These are phyloP conservation scores for Saguinus oedipus DNA, from an alignment of 2,797 vertebrate species.

Conservation along the genomic window DNA sequence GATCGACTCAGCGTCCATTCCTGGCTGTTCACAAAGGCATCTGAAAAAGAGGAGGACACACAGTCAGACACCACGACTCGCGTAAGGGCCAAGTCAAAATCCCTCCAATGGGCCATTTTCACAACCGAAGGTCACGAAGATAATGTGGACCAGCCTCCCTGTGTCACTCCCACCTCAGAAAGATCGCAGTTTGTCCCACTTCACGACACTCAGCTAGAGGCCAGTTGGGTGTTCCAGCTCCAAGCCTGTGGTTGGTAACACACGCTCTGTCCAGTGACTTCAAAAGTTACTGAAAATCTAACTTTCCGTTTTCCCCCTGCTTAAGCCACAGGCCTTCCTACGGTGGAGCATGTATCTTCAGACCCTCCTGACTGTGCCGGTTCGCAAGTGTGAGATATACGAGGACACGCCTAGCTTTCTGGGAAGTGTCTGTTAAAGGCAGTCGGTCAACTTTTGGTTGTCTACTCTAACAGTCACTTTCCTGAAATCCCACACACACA, in stretches of 20 bases:
- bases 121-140: accelerated
- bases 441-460: neutral
- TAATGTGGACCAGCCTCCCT: accelerated
- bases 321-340: neutral
- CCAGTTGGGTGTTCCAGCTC: neutral
- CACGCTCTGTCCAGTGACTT: accelerated
- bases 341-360: accelerated
- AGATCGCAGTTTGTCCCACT: accelerated
- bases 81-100: accelerated
- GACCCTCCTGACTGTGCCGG: accelerated
- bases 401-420: neutral
- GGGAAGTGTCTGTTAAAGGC: accelerated
- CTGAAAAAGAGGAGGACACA: constrained; percentile 83
- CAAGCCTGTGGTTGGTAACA: accelerated
- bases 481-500: neutral
- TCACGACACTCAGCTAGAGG: accelerated
- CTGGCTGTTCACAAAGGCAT: constrained; percentile 99
- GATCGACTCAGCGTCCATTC: constrained; percentile 97
- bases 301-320: accelerated
- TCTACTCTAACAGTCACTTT: neutral
- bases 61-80: accelerated
- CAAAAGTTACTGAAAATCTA: neutral
- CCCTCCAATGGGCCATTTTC: accelerated
- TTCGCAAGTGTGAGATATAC: accelerated
- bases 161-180: accelerated